These are phyloP conservation scores for Drosophila punjabiensis DNA, from an alignment of 1,140 invertebrate species.

Conservation along the genomic window DNA sequence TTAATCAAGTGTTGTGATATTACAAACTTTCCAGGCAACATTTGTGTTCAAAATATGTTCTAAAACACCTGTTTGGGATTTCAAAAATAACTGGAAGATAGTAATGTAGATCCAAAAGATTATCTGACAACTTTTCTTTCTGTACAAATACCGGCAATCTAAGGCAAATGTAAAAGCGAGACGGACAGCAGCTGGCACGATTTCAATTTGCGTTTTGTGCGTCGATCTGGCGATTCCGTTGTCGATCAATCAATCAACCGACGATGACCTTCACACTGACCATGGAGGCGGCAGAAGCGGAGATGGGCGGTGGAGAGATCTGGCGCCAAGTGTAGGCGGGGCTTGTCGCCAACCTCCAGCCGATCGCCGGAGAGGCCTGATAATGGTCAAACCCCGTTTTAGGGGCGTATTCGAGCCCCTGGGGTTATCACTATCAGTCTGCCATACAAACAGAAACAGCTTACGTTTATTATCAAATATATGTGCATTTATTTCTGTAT, in stretches of 20 bases:
- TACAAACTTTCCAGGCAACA: not conserved
- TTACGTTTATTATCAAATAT: constrained; percentile 56
- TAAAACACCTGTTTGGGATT: no score
- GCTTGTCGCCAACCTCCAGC: constrained; percentile 22
- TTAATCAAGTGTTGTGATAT: not conserved
- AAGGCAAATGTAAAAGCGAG: not conserved
- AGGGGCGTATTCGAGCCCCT: constrained; percentile 28
- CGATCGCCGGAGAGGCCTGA: constrained; percentile 16
- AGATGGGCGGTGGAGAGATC: not conserved
- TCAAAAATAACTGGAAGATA: not conserved
- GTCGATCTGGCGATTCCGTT: constrained; percentile 34
- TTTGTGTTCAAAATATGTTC: not conserved
- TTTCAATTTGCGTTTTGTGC: constrained; percentile 63
- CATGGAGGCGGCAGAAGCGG: constrained; percentile 1
- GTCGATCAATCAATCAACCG: constrained; percentile 60
- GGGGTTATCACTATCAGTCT: constrained; percentile 34
- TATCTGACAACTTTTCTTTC: not conserved
- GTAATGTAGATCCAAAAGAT: not conserved
- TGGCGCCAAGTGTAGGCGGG: constrained; percentile 54
- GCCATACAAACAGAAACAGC: constrained; percentile 13
- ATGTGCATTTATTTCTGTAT: constrained; percentile 23
- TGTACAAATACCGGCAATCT: constrained; percentile 6
- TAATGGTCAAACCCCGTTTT: constrained; percentile 11
- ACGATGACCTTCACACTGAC: constrained; percentile 59
- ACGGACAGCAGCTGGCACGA: constrained; percentile 49